Conservation (phyloP, 2,113 vertebrate species). For the Phyllostomus hastatus region DNA sequence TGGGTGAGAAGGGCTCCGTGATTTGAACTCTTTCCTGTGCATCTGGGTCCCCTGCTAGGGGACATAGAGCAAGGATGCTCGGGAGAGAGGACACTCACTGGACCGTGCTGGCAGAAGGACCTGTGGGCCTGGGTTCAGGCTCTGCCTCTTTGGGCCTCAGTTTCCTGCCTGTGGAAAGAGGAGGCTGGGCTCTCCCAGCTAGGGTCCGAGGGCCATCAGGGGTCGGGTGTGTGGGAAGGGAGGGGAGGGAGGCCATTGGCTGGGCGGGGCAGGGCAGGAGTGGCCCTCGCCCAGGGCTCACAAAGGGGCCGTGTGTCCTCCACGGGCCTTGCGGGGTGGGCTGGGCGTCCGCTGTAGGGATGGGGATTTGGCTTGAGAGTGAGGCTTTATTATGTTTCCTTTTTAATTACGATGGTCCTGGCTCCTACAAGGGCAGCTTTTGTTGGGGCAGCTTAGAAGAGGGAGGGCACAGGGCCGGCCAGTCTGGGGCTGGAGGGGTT, state of each 20-base stretch:
- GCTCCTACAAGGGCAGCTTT: conserved; percentile 72
- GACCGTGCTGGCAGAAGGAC: not conserved
- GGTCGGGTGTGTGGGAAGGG: not conserved
- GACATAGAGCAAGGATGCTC: not conserved
- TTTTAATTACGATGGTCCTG: conserved; percentile 71
- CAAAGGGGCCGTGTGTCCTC: conserved; percentile 73
- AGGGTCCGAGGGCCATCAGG: not conserved
- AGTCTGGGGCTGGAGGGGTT: not conserved
- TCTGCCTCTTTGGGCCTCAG: not conserved
- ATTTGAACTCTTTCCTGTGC: not conserved
- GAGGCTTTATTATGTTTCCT: conserved; percentile 75
- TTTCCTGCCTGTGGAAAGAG: not conserved
- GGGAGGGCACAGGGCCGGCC: conserved; percentile 34
- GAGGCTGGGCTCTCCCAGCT: not conserved
- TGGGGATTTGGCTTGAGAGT: conserved; percentile 72
- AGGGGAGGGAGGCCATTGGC: not conserved
- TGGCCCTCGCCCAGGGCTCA: conserved; percentile 27
- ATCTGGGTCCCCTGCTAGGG: not conserved
- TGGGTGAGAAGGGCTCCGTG: not conserved
- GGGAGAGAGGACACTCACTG: not conserved
- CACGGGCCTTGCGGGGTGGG: conserved; percentile 47
- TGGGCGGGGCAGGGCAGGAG: not conserved
- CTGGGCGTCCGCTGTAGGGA: not conserved
- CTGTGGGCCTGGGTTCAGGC: not conserved
- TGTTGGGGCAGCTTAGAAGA: conserved; percentile 67